A percentile compares a stretch with the other conserved stretches of the same genome.
Evolutionary conservation across 2,113 vertebrate genomes (phyloP).

Genomic region (Illadopsis cleaveri): DNA sequence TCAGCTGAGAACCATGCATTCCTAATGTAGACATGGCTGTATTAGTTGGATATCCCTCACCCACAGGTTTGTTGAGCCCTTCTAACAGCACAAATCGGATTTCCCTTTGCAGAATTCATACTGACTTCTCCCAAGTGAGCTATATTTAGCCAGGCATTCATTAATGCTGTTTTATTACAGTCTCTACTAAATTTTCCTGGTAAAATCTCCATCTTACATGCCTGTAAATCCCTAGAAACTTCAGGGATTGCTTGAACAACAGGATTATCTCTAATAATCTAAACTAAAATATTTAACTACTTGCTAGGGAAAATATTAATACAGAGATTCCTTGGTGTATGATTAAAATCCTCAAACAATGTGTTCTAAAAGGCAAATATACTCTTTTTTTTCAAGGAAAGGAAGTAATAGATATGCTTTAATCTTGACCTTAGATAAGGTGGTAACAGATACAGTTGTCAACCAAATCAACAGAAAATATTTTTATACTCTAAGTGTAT

Average conservation of each 20-base stretch:
- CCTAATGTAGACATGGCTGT: background rate
- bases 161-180: background rate
- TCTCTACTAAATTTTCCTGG: background rate
- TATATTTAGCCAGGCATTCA: background rate
- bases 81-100: background rate
- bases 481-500: background rate
- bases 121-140: background rate
- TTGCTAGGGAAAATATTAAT: background rate
- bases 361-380: background rate
- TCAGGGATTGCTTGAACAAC: background rate
- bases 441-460: background rate
- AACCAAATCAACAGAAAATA: background rate
- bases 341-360: background rate
- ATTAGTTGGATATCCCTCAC: background rate
- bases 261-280: constrained; percentile 1
- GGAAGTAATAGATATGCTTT: background rate
- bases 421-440: background rate
- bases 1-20: background rate
- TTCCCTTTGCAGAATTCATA: background rate
- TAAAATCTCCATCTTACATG: background rate
- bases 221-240: background rate
- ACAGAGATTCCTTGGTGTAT: background rate
- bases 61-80: background rate
- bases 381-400: background rate
- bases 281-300: background rate